Evolutionary conservation across 2,888 invertebrate species (phyloP), one percentile per base, ranked within the genome.

Genomic region (Dolichomitus sp.): DNA sequence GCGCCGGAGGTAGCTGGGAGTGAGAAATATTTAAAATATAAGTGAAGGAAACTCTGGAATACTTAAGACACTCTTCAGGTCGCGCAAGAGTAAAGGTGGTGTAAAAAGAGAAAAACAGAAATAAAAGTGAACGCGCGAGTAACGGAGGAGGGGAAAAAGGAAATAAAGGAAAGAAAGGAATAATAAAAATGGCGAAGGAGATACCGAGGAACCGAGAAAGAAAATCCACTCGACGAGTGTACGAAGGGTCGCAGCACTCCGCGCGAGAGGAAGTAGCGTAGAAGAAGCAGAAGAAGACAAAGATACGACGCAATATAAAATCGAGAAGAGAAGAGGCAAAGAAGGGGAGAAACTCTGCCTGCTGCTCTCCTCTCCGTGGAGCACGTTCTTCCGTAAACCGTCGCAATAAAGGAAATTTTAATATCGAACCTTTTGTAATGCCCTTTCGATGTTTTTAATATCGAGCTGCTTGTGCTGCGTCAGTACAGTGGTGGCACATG

Each of bases 361-460:
- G 68, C 70, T 14, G 37, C 57, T 30, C 57, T 63, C 54, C 27
- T 14, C 17, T 14, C 45, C 23, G 48, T 50, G 27, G 69, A 61
- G 79, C 72, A 80, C 79, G 80, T 73, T 61, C 68, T 72, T 75
- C 40, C 75, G 61, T 80, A 80, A 76, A 66, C 61, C 66, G 59
- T 48, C 30, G 76, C 79, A 76, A 76, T 80, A 72, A 80, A 72
- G 76, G 45, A 72, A 61, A 79, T 83, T 83, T 83, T 83, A 83
- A 83, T 80, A 80, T 83, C 83, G 72, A 80, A 81, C 59, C 69
- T 70, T 77, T 77, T 66, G 76, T 66, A 79, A 83, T 83, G 72
- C 73, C 68, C 75, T 75, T 82, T 80, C 80, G 77, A 84, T 85
- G 82, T 85, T 84, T 84, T 85, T 85, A 85, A 85, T 85, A 85